phyloP scores from a whole-genome alignment of 2,797 vertebrate species.

The Varecia variegata region DNA sequence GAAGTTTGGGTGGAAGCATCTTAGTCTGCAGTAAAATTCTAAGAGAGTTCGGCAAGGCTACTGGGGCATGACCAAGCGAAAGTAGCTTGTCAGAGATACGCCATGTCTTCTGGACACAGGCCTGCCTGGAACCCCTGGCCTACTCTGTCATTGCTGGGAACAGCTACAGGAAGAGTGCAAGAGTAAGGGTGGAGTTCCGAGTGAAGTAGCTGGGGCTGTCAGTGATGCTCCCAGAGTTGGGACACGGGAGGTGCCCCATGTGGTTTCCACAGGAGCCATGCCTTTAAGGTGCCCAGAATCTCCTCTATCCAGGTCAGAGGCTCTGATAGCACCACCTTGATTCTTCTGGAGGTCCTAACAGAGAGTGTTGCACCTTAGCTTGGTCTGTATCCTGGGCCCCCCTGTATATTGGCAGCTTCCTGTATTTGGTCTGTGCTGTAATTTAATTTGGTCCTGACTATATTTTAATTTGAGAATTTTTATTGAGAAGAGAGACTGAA shows the following conservation, averaged over 20 bases:
- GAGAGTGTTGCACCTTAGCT: background rate
- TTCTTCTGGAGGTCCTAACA: background rate
- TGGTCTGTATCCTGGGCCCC: background rate
- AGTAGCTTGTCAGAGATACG: background rate
- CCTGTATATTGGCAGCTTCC: background rate
- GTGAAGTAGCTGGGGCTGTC: background rate
- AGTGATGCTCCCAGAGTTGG: background rate
- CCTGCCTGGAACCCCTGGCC: background rate
- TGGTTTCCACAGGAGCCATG: background rate
- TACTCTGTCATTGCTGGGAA: background rate
- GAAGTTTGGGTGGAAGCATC: background rate
- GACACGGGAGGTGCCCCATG: fast-evolving
- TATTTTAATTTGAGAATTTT: conserved; percentile 49
- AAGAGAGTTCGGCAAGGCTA: background rate
- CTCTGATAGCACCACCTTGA: background rate
- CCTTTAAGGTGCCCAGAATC: background rate
- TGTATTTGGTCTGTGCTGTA: background rate
- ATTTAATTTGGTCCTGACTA: conserved; percentile 5
- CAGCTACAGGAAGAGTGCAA: background rate
- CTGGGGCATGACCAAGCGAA: background rate
- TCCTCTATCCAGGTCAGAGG: background rate
- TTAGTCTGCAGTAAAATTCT: background rate
- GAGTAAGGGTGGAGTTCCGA: background rate
- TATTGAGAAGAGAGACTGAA: background rate
- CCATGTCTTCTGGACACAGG: background rate